These are phyloP conservation scores for Neelides folsomi DNA, from an alignment of 2,888 invertebrate species.

Conservation along the genomic window DNA sequence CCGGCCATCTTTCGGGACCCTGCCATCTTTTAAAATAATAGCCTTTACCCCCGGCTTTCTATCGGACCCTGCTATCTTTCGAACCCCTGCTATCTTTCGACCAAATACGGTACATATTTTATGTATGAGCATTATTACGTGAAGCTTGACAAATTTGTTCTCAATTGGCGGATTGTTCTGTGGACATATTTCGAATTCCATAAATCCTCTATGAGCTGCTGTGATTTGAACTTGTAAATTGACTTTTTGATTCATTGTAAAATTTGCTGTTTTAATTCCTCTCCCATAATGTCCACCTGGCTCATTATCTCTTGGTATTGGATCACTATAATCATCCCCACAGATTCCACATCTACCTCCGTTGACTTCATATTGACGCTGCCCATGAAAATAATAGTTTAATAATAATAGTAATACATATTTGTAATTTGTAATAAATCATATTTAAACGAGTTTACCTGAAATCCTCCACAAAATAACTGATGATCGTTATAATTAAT, in stretches of 20 bases:
- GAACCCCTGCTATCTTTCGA: too few species aligned
- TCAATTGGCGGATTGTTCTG: conserved; percentile 34
- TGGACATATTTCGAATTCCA: conserved; percentile 35
- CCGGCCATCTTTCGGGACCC: conserved; percentile 2
- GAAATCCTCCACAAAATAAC: conserved; percentile 13
- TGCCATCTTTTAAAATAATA: too few species aligned
- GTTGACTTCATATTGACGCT: conserved; percentile 24
- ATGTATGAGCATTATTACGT: too few species aligned
- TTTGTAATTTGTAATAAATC: too few species aligned
- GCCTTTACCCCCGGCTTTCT: too few species aligned
- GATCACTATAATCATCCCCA: conserved; percentile 36
- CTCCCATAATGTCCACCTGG: conserved; percentile 34
- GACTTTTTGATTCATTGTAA: conserved; percentile 12
- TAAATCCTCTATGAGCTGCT: conserved; percentile 20
- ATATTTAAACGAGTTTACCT: too few species aligned
- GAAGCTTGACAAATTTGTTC: conserved; percentile 35
- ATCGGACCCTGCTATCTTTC: too few species aligned
- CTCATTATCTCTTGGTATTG: conserved; percentile 34
- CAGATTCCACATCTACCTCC: conserved; percentile 40
- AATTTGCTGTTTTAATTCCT: conserved; percentile 33
- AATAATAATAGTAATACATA: too few species aligned
- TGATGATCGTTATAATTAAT: conserved; percentile 11
- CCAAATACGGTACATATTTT: too few species aligned
- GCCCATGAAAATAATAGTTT: too few species aligned
- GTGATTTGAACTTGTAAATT: conserved; percentile 23